phyloP scores from a whole-genome alignment of 2,797 vertebrate genomes.

The Salarias fasciatus region DNA sequence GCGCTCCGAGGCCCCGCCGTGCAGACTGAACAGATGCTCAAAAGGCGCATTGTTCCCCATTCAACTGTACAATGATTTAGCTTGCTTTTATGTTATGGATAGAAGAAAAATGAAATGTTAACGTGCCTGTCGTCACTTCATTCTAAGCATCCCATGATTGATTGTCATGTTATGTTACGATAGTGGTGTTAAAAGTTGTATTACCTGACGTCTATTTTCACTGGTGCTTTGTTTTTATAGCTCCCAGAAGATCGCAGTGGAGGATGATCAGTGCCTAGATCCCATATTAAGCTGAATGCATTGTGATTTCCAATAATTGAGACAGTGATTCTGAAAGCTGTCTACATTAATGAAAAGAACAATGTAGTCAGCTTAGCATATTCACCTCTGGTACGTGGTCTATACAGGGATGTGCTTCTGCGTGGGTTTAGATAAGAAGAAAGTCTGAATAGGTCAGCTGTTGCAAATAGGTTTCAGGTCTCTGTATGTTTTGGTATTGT shows the following conservation, averaged over 20 bases:
- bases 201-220: slow-evolving; percentile 32
- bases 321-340: slow-evolving; percentile 99
- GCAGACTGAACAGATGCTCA: slow-evolving; percentile 27
- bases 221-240: slow-evolving; percentile 62
- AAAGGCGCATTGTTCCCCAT: background rate
- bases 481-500: slow-evolving; percentile 64
- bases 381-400: slow-evolving; percentile 90
- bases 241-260: slow-evolving; percentile 78
- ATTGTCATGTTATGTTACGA: background rate
- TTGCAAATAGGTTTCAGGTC: slow-evolving; percentile 46
- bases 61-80: background rate
- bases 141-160: background rate
- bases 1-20: slow-evolving; percentile 35
- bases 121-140: background rate
- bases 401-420: slow-evolving; percentile 85
- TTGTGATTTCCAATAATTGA: slow-evolving; percentile 99
- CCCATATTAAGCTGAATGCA: slow-evolving; percentile 98
- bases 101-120: fast-evolving
- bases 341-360: slow-evolving; percentile 99
- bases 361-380: slow-evolving; percentile 99
- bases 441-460: slow-evolving; percentile 22
- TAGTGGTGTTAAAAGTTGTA: background rate
- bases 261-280: slow-evolving; percentile 89
- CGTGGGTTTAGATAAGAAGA: slow-evolving; percentile 74
- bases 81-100: background rate